Conservation (phyloP, 2,113 vertebrate species). For the Microtus oregoni region DNA sequence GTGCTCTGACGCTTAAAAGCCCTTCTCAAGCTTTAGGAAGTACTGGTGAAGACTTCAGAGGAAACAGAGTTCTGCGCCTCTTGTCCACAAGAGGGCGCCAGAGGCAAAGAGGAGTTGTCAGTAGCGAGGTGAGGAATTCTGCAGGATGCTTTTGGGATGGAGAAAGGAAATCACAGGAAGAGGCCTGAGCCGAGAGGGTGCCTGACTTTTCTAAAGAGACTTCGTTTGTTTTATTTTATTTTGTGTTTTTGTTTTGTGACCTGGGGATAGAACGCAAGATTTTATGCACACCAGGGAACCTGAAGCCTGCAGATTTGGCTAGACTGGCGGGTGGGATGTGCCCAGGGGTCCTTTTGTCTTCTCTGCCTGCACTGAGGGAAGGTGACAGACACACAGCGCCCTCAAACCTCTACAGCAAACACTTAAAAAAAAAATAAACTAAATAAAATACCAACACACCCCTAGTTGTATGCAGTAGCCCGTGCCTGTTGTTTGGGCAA, state of each 20-base stretch:
- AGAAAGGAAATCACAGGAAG: neutral
- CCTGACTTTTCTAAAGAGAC: neutral
- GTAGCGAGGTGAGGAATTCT: neutral
- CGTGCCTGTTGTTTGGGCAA: neutral
- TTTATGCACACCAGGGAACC: too few relatives aligned
- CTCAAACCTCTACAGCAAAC: neutral
- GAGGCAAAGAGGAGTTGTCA: conserved; percentile 34
- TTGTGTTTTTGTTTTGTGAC: neutral
- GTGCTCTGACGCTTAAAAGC: neutral
- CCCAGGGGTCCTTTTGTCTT: too few relatives aligned
- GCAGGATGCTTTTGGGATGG: neutral
- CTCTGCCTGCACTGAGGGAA: neutral
- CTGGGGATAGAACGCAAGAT: neutral
- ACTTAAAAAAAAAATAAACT: neutral
- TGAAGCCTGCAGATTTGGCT: neutral
- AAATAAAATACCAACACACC: neutral
- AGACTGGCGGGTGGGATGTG: neutral
- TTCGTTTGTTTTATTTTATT: neutral
- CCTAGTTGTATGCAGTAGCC: neutral
- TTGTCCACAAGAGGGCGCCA: conserved; percentile 59
- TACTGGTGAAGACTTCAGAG: neutral
- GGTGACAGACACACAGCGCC: neutral
- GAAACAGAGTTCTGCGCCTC: neutral
- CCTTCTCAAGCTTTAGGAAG: rapidly evolving
- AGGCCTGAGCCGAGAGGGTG: neutral